Percentiles rank a stretch among this genome's conserved stretches.
Conservation (phyloP, 2,113 vertebrate species). For the Pygoscelis antarcticus region DNA sequence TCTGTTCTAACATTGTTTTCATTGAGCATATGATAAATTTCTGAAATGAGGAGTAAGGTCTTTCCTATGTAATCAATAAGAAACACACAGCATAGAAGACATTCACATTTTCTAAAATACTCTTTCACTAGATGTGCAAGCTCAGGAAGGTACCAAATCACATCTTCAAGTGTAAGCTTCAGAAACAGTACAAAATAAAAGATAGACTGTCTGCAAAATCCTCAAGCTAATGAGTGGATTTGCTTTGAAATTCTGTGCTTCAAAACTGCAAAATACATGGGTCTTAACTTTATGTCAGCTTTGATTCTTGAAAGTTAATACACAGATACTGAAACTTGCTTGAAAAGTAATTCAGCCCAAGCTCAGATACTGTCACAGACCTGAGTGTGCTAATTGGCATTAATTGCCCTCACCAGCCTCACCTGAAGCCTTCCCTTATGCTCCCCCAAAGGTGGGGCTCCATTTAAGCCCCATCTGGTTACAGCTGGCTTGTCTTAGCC, state of each 20-base stretch:
- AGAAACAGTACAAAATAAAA: background rate
- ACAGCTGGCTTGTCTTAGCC: background rate
- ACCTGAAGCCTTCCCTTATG: background rate
- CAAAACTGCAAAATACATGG: background rate
- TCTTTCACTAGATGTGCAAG: background rate
- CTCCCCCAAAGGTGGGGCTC: background rate
- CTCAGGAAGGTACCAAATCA: background rate
- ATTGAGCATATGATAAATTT: background rate
- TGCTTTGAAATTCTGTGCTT: background rate
- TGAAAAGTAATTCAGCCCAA: background rate
- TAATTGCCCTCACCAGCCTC: background rate
- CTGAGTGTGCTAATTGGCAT: background rate
- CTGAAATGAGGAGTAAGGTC: background rate
- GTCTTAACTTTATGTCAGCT: background rate
- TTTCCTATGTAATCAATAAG: background rate
- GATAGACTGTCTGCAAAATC: background rate
- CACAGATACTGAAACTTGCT: background rate
- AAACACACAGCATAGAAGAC: background rate
- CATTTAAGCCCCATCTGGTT: fast-evolving
- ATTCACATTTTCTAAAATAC: background rate
- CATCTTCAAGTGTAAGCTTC: background rate
- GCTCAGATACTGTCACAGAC: background rate
- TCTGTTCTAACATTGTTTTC: background rate
- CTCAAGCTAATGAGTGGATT: background rate
- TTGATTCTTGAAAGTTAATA: background rate